A percentile compares a stretch with the other conserved stretches of the same genome.
These are phyloP conservation scores for Drosophila mercatorum DNA, from an alignment of 2,888 invertebrate species.

Conservation along the genomic window DNA sequence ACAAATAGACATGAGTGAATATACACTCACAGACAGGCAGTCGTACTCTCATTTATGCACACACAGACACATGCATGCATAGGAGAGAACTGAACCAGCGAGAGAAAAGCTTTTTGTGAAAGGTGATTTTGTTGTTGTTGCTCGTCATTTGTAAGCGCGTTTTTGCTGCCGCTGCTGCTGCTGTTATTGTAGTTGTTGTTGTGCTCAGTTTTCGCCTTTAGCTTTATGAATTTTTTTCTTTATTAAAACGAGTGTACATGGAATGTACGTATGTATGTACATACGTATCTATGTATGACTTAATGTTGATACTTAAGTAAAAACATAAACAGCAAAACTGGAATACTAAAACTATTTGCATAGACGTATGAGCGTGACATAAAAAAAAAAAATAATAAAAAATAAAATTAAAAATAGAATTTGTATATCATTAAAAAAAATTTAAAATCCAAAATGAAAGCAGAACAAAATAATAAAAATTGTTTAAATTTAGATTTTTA, in stretches of 20 bases:
- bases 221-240: constrained; percentile 28
- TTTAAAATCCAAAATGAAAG: background rate
- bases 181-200: constrained; percentile 9
- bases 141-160: constrained; percentile 54
- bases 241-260: constrained; percentile 9
- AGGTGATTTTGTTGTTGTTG: constrained; percentile 55
- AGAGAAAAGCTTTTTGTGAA: constrained; percentile 79
- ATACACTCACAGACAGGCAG: constrained; percentile 7
- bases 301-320: constrained; percentile 4
- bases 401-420: background rate
- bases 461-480: background rate
- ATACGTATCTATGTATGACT: background rate
- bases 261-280: background rate
- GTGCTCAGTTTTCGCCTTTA: constrained; percentile 51
- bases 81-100: constrained; percentile 52
- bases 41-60: constrained; percentile 9
- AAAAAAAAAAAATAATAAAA: constrained; percentile 2
- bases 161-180: constrained; percentile 26
- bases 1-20: constrained; percentile 36
- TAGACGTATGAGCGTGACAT: background rate
- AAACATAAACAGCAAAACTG: constrained; percentile 1
- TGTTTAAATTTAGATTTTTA: background rate
- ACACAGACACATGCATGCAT: constrained; percentile 3
- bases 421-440: background rate
- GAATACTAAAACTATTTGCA: background rate